Evolutionary conservation across 1,140 invertebrate genomes (phyloP), one percentile per base, ranked within the genome.

Genomic region (Parasteatoda tepidariorum): DNA sequence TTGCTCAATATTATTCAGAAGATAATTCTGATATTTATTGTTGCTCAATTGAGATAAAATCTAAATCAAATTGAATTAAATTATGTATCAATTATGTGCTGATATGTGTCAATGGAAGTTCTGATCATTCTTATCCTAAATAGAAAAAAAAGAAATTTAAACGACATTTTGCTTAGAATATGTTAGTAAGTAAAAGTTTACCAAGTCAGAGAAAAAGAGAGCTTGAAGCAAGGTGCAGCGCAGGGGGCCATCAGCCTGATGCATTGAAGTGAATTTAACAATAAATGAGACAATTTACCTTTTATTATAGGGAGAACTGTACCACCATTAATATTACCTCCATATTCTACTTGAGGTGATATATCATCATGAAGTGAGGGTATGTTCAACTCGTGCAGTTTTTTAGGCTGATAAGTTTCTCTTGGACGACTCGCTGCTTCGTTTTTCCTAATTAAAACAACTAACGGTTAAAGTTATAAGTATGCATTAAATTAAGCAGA

Each of bases 371-470:
- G 81, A 62, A 85, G 74, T 33, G 84, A 68, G 22, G 73, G 84
- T 88, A 97, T 93, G 88, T 95, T 92, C 61, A 98, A 91, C 90
- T 98, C 96, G 57, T 94, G 92, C 86, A 97, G 90, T 71, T 96
- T 95, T 91, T 98, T 98, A 84, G 97, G 96, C 87, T 96, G 92
- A 90, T 98, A 98, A 89, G 98, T 96, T 88, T 93, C 86, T 90
- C 95, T 96, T 85, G 97, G 96, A 90, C 95, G 92, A 89, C 91
- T 93, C 68, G 93, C 94, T 61, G 96, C 96, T 89, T 98, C 96
- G 86, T 96, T 94, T 90, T 95, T 94, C 91, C 96, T 97, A 88
- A 48, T 13, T 33, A 90, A 48, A 54, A 48, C 4, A 41, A 9
- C 18, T 48, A 2, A 13, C 9, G 18, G 4, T 61, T 15, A 75